Evolutionary conservation across 2,888 invertebrate genomes (phyloP), one percentile per base, ranked within the genome.

Genomic region (Andrena haemorrhoa): DNA sequence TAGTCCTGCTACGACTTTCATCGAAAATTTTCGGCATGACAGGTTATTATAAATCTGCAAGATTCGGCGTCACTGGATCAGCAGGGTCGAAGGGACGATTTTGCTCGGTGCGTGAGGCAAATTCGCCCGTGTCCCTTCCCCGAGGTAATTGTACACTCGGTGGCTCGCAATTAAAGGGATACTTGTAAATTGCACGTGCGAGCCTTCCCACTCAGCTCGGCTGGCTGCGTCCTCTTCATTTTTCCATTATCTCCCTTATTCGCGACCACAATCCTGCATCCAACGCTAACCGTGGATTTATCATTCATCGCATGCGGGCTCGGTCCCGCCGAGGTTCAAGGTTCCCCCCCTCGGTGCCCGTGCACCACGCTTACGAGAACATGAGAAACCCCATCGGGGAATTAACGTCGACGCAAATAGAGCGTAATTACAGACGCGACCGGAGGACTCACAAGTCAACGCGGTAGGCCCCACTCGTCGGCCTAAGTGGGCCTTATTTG

Each of bases 131-230:
- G 65, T 77, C 65, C 49, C 56, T 61, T 33, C 23, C 33, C 41
- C 49, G n/a, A 53, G 74, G 71, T 83, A 74, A 65, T 77, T 49
- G 72, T 75, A 75, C 69, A 70, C 88, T 53, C 70, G 84, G 72
- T 78, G 79, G 78, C 65, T 64, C 66, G 87, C 86, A 87, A 90
- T 90, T 90, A 90, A 90, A 90, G 88, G 90, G 85, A 83, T 86
- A 86, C 83, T 73, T 80, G 86, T 81, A 90, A 90, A 90, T 86
- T 88, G 88, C 85, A 78, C 73, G 83, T 79, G 72, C 79, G 76
- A 72, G 71, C 75, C 79, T 56, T 76, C 77, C 58, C 64, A 12
- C 58, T 41, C 56, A 6, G 41, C 20, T 47, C n/a, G 33, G 29
- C 16, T 23, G 23, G 10, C 63, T 31, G 58, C 71, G 53, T 79